Conservation (phyloP, 2,113 vertebrate genomes). For the Stictonetta naevosa region DNA sequence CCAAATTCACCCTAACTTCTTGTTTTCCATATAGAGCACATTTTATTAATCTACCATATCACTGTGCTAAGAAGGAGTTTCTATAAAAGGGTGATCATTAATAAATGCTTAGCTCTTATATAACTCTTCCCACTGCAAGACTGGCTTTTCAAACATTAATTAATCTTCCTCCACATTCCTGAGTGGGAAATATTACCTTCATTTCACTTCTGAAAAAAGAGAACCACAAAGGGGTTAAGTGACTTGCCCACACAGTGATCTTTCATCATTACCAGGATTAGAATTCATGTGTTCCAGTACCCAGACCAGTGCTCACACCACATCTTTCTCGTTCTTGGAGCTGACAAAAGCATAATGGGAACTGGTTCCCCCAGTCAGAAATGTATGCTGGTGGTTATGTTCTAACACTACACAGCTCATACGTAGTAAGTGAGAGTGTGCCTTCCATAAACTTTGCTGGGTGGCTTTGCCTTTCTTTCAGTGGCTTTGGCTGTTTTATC, state of each 20-base stretch:
- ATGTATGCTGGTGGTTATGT: neutral
- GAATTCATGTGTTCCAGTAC: slow-evolving; percentile 7
- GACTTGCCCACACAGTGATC: slow-evolving; percentile 1
- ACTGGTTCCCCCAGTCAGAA: slow-evolving; percentile 39
- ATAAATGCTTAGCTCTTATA: slow-evolving; percentile 40
- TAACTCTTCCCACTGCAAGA: slow-evolving; percentile 45
- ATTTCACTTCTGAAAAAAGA: slow-evolving; percentile 20
- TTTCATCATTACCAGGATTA: slow-evolving; percentile 17
- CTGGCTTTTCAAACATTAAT: slow-evolving; percentile 58
- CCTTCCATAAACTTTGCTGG: neutral
- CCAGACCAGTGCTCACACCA: slow-evolving; percentile 3
- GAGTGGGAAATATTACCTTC: slow-evolving; percentile 34
- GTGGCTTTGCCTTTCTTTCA: slow-evolving; percentile 11
- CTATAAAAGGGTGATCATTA: slow-evolving; percentile 12
- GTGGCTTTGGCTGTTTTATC: neutral
- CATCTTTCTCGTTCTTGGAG: neutral
- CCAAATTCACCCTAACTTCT: neutral
- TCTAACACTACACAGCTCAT: neutral
- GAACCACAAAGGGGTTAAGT: slow-evolving; percentile 19
- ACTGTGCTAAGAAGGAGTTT: slow-evolving; percentile 16
- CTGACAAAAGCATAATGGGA: slow-evolving; percentile 37
- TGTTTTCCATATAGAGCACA: slow-evolving; percentile 12
- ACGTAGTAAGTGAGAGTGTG: neutral
- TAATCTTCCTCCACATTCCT: slow-evolving; percentile 36
- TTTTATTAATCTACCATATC: slow-evolving; percentile 34